phyloP scores from a whole-genome alignment of 92 coral and sea anemone genomes.

The Virgularia gustaviana region DNA sequence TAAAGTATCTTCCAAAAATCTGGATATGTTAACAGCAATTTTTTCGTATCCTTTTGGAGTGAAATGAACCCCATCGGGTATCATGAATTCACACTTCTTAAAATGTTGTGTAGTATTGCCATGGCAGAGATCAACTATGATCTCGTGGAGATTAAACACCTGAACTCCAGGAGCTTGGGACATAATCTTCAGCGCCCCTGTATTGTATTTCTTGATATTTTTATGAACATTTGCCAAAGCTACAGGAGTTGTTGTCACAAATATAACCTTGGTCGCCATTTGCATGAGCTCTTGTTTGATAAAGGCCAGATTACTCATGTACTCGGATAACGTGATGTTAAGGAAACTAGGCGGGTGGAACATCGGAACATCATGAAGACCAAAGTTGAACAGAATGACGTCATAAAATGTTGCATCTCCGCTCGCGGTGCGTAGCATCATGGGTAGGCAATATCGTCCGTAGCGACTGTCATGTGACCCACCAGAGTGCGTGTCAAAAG shows the following conservation, averaged over 20 bases:
- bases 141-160: constrained; percentile 26
- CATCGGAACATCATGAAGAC: constrained; percentile 71
- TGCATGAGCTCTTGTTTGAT: constrained; percentile 54
- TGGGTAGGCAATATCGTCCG: constrained; percentile 68
- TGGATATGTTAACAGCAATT: background rate
- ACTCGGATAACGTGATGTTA: constrained; percentile 57
- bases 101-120: background rate
- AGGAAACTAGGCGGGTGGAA: background rate
- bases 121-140: background rate
- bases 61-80: background rate
- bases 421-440: constrained; percentile 73
- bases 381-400: constrained; percentile 82
- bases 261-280: constrained; percentile 64
- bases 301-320: constrained; percentile 48
- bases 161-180: constrained; percentile 15
- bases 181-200: constrained; percentile 48
- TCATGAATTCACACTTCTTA: background rate
- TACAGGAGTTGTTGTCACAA: constrained; percentile 73
- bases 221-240: constrained; percentile 45
- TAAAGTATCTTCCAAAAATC: background rate
- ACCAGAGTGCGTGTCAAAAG: constrained; percentile 68
- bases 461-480: constrained; percentile 82
- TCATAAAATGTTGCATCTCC: constrained; percentile 70
- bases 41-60: background rate
- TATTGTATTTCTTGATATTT: constrained; percentile 55